Conservation (phyloP, 2,113 vertebrate genomes). For the Hirundichthys speculiger region DNA sequence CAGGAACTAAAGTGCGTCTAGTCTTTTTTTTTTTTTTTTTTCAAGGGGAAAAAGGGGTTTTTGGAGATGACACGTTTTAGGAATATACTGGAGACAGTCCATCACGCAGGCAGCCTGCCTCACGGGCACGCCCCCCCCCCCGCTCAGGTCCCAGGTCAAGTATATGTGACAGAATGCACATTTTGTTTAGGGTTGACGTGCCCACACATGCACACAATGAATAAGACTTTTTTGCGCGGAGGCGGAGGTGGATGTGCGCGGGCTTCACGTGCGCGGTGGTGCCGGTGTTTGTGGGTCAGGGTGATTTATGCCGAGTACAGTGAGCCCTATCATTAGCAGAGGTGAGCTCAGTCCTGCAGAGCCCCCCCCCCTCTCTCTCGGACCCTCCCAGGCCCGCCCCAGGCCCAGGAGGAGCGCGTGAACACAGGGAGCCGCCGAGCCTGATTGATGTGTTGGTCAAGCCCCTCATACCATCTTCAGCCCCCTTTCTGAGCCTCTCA, state of each 20-base stretch:
- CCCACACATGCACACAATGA: constrained; percentile 21
- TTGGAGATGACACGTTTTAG: neutral
- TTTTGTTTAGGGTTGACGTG: neutral
- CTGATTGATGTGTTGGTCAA: constrained; percentile 69
- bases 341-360: constrained; percentile 55
- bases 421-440: constrained; percentile 32
- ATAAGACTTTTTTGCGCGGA: constrained; percentile 1
- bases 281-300: constrained; percentile 67
- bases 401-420: constrained; percentile 30
- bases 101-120: constrained; percentile 32
- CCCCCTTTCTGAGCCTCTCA: constrained; percentile 17
- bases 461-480: constrained; percentile 18
- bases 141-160: neutral
- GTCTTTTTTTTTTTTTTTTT: neutral
- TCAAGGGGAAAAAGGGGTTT: neutral
- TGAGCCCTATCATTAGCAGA: constrained; percentile 76
- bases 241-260: constrained; percentile 11
- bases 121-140: constrained; percentile 14
- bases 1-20: neutral
- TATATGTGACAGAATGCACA: neutral
- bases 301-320: constrained; percentile 81
- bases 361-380: constrained; percentile 14
- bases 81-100: constrained; percentile 20
- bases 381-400: constrained; percentile 44
- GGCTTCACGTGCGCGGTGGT: constrained; percentile 25